A percentile compares a stretch with the other conserved stretches of the same genome.
phyloP scores from a whole-genome alignment of 2,113 vertebrate genomes.

The Tylochromis polylepis region DNA sequence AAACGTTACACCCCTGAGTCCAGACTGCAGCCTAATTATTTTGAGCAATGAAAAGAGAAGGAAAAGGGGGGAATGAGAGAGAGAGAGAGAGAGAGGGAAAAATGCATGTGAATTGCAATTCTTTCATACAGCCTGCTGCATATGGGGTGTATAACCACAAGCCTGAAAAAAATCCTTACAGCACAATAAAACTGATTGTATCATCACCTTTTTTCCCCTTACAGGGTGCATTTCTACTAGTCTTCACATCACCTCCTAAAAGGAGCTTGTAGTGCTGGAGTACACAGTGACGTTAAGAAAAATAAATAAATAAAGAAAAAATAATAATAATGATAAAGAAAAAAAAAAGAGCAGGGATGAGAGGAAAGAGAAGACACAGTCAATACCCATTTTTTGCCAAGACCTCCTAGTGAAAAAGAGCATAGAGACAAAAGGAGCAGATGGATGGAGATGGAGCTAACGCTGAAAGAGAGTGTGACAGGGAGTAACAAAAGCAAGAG shows the following conservation, averaged over 20 bases:
- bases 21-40: constrained; percentile 71
- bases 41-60: constrained; percentile 62
- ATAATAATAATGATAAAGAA: neutral
- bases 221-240: constrained; percentile 68
- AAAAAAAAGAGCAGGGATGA: constrained; percentile 20
- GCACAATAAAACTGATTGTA: constrained; percentile 75
- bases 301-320: neutral
- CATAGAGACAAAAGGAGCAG: constrained; percentile 60
- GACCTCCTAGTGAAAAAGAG: constrained; percentile 55
- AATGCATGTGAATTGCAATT: constrained; percentile 68
- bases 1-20: constrained; percentile 61
- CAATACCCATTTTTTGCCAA: constrained; percentile 63
- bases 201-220: constrained; percentile 77
- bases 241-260: constrained; percentile 62
- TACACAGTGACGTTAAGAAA: constrained; percentile 14
- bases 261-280: constrained; percentile 44
- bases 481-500: constrained; percentile 62
- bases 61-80: neutral
- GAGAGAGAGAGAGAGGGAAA: neutral
- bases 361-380: constrained; percentile 57
- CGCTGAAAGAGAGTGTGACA: constrained; percentile 61
- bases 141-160: constrained; percentile 67
- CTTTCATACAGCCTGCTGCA: constrained; percentile 70
- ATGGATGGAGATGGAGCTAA: constrained; percentile 64
- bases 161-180: constrained; percentile 73